A percentile compares a stretch with the other conserved stretches of the same genome.
phyloP scores from a whole-genome alignment of 2,797 vertebrate species.

The Catamblyrhynchus diadema region DNA sequence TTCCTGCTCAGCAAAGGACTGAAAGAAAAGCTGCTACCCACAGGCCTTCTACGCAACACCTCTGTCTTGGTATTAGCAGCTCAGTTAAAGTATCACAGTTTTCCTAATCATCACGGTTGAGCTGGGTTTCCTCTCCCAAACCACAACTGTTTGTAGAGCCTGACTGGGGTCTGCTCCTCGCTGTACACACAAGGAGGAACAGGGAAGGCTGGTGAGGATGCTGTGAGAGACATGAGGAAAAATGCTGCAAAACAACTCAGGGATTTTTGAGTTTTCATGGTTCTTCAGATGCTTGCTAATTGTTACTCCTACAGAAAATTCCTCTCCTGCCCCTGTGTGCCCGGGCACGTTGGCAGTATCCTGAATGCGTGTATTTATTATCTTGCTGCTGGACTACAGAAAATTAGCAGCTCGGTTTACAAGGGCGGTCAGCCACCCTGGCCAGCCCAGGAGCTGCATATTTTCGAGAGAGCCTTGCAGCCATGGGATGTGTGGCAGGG shows the following conservation, averaged over 20 bases:
- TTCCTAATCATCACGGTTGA: neutral
- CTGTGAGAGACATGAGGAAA: neutral
- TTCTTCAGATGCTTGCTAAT: neutral
- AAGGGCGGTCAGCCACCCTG: neutral
- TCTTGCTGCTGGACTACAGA: neutral
- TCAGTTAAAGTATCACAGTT: neutral
- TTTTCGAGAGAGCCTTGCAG: neutral
- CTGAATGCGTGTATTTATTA: neutral
- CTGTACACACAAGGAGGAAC: neutral
- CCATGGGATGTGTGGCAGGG: accelerated
- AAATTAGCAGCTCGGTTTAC: neutral
- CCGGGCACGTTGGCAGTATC: neutral
- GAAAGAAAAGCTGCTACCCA: neutral
- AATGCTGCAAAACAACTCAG: neutral
- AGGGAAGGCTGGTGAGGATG: no score
- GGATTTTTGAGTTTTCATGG: neutral
- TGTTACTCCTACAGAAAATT: neutral
- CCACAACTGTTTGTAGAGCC: neutral
- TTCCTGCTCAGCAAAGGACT: neutral
- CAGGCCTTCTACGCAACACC: neutral
- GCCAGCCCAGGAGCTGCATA: neutral
- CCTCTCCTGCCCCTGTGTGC: neutral
- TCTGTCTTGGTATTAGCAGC: neutral
- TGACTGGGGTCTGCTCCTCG: accelerated
- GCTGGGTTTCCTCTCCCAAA: neutral